Base-by-base conservation (phyloP, 2,888 invertebrate genomes). In the Standfussiana lucernea region DNA sequence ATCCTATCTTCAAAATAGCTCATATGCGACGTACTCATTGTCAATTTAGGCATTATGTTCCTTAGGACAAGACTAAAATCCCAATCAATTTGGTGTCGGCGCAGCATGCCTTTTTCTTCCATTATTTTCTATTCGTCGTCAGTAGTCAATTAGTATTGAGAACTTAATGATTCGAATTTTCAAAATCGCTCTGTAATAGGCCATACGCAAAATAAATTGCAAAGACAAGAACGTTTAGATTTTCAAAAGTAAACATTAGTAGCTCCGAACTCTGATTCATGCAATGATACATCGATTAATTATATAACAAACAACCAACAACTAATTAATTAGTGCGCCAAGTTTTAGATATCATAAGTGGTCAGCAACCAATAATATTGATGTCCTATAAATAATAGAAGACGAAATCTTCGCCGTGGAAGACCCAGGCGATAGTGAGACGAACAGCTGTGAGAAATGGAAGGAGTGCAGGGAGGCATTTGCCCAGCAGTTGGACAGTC, bases 261-360 rank as follows among this genome's bases (percentile, higher is more conserved):
- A 47, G 32, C 1, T 56, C 28, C 18, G 35, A 28, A 35, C 15
- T 32, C 15, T 50, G 28, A 61, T n/a, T 65, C 28, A 59, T 18
- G 2, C 24, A 28, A n/a, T 35, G 15, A 45, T 53, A 35, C 79
- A 64, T 47, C 18, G 40, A 53, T 80, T 35, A 45, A 21, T 71
- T 32, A 28, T 6, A n/a, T 11, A 42, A 61, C 35, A 68, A 75
- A 47, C 15, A 69, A 50, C 42, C 24, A 76, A 82, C 13, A 35
- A 82, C 53, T 65, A 45, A 45, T 45, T 65, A n/a, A 61, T 79
- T 53, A 47, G 24, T 53, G 28, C 53, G 45, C 59, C 68, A 79
- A 79, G 15, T 56, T 61, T 32, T 50, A 37, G 15, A 28, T 65
- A 72, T 40, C 7, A 15, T 50, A 6, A 67, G 28, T 71, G 28